Evolutionary conservation across 2,113 vertebrate species (phyloP), one percentile per base, ranked within the genome.

Genomic region (Abramis brama): DNA sequence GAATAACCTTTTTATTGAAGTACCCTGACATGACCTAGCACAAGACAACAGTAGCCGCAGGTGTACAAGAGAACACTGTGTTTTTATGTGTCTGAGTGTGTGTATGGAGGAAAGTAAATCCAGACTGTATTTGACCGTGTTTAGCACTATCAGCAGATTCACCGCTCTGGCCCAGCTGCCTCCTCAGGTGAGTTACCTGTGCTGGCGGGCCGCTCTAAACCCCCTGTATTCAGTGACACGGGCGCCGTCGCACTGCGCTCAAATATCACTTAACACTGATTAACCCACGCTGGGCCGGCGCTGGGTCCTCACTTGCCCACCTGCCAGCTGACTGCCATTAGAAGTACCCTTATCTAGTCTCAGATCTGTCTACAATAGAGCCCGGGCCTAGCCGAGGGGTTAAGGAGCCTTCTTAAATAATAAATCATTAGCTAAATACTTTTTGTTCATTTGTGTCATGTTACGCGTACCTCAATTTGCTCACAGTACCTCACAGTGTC

Each of bases 381-480:
- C 88, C 86, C 30, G 87, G 87, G 91, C 90, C 84, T n/a, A 81
- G 79, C 82, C 39, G 85, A 91, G 92, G 91, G 88, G 91, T 90
- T 88, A 91, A 91, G 90, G 87, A 92, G 91, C 89, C 94, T 83
- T 94, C 91, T 93, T 95, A 93, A 94, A 94, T 95, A 95, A 95
- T 95, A 95, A 94, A 95, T 94, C 94, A 95, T 95, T 95, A 95
- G 93, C 93, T 95, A 94, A 95, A 95, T 94, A 95, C 94, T 95
- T 95, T 83, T 94, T 94, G 93, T 94, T 92, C 93, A 92, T 94
- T 95, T 95, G 94, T 94, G 94, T 95, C 94, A 89, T 92, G 93
- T 95, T 95, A 95, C 94, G 94, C 94, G 93, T 93, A 92, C 93
- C 93, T 94, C 90, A 93, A 93, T 94, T 94, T 94, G 95, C 91